phyloP scores from a whole-genome alignment of 2,113 vertebrate genomes.

The Callithrix jacchus region DNA sequence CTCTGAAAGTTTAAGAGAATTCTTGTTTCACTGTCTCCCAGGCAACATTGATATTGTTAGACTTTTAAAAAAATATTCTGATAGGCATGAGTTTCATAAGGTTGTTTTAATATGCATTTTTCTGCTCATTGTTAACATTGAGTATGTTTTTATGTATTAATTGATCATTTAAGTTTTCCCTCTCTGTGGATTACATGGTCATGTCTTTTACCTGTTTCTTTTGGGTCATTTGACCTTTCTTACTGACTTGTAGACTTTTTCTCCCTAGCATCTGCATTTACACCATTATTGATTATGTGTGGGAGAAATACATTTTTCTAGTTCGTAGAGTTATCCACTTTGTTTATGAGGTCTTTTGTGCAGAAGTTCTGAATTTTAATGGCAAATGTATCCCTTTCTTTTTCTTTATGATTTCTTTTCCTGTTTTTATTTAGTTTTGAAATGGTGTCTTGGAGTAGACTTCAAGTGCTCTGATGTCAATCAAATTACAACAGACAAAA shows the following conservation, averaged over 20 bases:
- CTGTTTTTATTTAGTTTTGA: conserved; percentile 45
- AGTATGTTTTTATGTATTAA: not conserved
- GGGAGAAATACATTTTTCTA: not conserved
- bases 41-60: not conserved
- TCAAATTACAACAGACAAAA: conserved; percentile 28
- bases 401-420: not conserved
- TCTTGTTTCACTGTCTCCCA: not conserved
- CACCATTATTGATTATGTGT: not conserved
- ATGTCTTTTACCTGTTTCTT: not conserved
- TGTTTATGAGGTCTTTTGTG: not conserved
- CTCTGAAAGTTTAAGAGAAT: not conserved
- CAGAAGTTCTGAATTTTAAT: not conserved
- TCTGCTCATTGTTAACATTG: not conserved
- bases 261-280: not conserved
- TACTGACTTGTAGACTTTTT: not conserved
- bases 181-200: not conserved
- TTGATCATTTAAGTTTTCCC: not conserved
- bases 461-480: not conserved
- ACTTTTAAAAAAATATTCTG: not conserved
- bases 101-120: not conserved
- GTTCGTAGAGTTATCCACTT: not conserved
- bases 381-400: not conserved
- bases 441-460: not conserved
- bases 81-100: not conserved
- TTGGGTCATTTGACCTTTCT: not conserved